These are phyloP conservation scores for Dipodomys ordii DNA, from an alignment of 2,113 vertebrate genomes.

Conservation along the genomic window DNA sequence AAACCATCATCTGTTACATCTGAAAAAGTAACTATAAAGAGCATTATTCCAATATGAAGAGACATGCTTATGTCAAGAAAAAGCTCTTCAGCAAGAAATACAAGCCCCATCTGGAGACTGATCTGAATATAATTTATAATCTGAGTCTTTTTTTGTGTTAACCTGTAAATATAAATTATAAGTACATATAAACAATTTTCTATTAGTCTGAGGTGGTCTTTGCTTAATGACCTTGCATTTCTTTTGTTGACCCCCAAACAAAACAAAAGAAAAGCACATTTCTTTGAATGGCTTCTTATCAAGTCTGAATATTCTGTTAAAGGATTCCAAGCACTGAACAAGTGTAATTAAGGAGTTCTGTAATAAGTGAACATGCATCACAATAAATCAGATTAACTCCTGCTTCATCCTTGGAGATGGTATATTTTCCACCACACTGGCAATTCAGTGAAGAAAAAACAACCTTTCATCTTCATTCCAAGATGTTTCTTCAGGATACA, in stretches of 20 bases:
- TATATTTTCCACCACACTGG: slow-evolving; percentile 89
- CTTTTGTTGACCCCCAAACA: not conserved
- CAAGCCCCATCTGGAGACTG: slow-evolving; percentile 6
- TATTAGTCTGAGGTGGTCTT: slow-evolving; percentile 12
- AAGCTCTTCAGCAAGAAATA: no score
- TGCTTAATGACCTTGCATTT: slow-evolving; percentile 19
- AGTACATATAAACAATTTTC: slow-evolving; percentile 38
- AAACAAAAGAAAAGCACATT: not conserved
- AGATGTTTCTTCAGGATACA: no score
- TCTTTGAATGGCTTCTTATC: not conserved
- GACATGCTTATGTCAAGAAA: no score
- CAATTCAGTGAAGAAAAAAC: slow-evolving; percentile 83
- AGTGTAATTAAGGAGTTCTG: slow-evolving; percentile 84
- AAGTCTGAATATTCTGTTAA: slow-evolving; percentile 27
- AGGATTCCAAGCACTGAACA: slow-evolving; percentile 17
- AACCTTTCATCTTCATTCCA: slow-evolving; percentile 81
- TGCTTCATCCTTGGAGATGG: slow-evolving; percentile 55
- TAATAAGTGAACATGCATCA: slow-evolving; percentile 88
- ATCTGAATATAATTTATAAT: slow-evolving; percentile 30
- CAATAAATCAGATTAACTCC: slow-evolving; percentile 86
- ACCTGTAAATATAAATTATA: not conserved
- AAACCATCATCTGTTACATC: not conserved
- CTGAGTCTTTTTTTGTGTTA: not conserved
- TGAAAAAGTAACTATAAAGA: no score
- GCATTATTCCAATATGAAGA: no score